Conservation (phyloP, 30 jellyfish, hydroid and myxozoan species). For the Cassiopea xamachana region DNA sequence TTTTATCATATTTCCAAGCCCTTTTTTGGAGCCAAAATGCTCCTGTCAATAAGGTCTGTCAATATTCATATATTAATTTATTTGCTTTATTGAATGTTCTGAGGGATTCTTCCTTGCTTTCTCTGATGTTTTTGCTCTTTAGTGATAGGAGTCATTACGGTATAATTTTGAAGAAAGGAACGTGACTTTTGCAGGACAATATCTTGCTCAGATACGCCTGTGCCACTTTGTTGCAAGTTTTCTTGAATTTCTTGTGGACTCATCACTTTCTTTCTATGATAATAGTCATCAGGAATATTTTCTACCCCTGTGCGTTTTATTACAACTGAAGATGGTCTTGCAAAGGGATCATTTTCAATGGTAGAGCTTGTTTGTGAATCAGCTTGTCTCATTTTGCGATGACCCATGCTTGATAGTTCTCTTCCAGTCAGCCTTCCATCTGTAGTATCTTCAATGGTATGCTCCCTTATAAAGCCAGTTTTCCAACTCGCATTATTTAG, state of each 20-base stretch:
- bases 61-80: too few species aligned
- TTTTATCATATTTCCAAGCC: too few species aligned
- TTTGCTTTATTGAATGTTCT: too few species aligned
- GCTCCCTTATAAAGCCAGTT: slow-evolving; percentile 27
- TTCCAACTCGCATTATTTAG: slow-evolving; percentile 22
- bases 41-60: too few species aligned
- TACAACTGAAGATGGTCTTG: slow-evolving; percentile 30
- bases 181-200: slow-evolving; percentile 49
- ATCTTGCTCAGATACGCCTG: slow-evolving; percentile 17
- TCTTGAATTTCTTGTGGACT: slow-evolving; percentile 38
- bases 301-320: slow-evolving; percentile 22
- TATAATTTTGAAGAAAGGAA: slow-evolving; percentile 35
- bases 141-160: slow-evolving; percentile 49
- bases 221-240: slow-evolving; percentile 26
- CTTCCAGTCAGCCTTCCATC: slow-evolving; percentile 7
- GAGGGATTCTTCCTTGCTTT: background rate
- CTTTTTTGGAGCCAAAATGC: too few species aligned
- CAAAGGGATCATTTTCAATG: slow-evolving; percentile 15
- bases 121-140: slow-evolving; percentile 50
- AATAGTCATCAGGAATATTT: slow-evolving; percentile 26
- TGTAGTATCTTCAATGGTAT: slow-evolving; percentile 28
- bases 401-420: slow-evolving; percentile 57
- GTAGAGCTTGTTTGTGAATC: background rate
- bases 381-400: slow-evolving; percentile 50
- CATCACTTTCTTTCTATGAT: slow-evolving; percentile 1